A percentile compares a stretch with the other conserved stretches of the same genome.
Conservation (phyloP, 2,113 vertebrate genomes). For the Scortum barcoo region DNA sequence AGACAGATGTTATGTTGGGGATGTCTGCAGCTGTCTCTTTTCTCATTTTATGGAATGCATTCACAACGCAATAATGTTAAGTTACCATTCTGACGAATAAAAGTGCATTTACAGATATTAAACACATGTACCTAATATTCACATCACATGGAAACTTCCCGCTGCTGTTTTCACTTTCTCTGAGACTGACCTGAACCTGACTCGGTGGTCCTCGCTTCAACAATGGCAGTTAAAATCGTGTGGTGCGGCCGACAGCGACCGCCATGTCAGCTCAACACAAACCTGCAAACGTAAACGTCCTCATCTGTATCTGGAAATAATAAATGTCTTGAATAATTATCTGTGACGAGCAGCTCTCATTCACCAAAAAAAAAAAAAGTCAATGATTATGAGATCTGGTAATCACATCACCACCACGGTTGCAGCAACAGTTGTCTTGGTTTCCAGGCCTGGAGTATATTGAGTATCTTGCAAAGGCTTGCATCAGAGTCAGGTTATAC, state of each 20-base stretch:
- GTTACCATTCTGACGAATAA: background rate
- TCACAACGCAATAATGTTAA: background rate
- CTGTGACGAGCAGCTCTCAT: background rate
- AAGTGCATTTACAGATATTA: background rate
- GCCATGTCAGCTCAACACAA: constrained; percentile 17
- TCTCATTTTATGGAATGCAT: background rate
- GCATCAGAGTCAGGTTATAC: constrained; percentile 42
- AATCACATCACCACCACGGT: background rate
- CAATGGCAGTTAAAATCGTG: constrained; percentile 46
- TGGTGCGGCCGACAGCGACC: background rate
- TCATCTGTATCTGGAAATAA: constrained; percentile 4
- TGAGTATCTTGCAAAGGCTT: constrained; percentile 55
- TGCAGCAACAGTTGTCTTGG: background rate
- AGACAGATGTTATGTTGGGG: background rate
- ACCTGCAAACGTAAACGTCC: background rate
- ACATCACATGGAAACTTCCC: background rate
- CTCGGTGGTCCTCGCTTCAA: constrained; percentile 25
- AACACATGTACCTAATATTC: background rate
- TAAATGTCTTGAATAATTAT: constrained; percentile 18
- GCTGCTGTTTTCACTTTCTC: constrained; percentile 20
- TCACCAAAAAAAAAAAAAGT: background rate
- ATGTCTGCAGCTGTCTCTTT: background rate
- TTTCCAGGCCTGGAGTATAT: constrained; percentile 11
- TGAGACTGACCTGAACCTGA: background rate
- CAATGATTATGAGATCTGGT: background rate